Evolutionary conservation across 2,888 invertebrate genomes (phyloP).

Genomic region (Griposia aprilina): DNA sequence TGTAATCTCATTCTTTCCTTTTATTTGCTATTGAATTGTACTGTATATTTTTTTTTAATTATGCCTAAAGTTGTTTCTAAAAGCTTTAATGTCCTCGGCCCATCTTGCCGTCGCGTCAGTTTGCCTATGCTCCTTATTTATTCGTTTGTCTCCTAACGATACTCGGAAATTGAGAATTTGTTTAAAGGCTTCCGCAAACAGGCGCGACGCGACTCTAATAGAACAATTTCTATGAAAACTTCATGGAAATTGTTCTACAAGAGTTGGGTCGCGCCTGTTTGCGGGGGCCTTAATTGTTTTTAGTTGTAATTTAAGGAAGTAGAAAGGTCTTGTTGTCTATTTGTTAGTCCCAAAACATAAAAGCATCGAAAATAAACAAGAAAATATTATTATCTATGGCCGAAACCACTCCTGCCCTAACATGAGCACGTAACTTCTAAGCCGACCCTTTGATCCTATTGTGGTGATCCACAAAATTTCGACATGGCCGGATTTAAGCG

Average conservation of each 20-base stretch:
- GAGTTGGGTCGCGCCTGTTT: too few relatives aligned
- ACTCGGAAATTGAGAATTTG: too few relatives aligned
- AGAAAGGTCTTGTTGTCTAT: too few relatives aligned
- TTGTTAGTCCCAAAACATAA: neutral
- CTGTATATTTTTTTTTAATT: too few relatives aligned
- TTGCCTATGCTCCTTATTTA: too few relatives aligned
- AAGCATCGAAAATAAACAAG: conserved; percentile 9
- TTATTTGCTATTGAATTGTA: too few relatives aligned
- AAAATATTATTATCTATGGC: conserved; percentile 5
- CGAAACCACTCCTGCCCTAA: conserved; percentile 16
- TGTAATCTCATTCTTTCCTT: neutral
- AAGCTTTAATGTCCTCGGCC: neutral
- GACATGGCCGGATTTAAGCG: conserved; percentile 1
- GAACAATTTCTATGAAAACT: too few relatives aligned
- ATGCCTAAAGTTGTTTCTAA: neutral
- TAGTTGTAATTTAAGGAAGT: neutral
- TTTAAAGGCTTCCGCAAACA: too few relatives aligned
- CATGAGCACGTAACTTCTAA: conserved; percentile 38
- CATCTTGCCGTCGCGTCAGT: neutral
- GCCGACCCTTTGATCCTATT: conserved; percentile 42
- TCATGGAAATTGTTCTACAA: too few relatives aligned
- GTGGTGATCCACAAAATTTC: conserved; percentile 34
- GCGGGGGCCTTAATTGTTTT: neutral
- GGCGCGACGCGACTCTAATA: too few relatives aligned
- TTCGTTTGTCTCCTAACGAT: too few relatives aligned